These are phyloP conservation scores for Bos taurus DNA, from an alignment of 2,113 vertebrate genomes.

Conservation along the genomic window DNA sequence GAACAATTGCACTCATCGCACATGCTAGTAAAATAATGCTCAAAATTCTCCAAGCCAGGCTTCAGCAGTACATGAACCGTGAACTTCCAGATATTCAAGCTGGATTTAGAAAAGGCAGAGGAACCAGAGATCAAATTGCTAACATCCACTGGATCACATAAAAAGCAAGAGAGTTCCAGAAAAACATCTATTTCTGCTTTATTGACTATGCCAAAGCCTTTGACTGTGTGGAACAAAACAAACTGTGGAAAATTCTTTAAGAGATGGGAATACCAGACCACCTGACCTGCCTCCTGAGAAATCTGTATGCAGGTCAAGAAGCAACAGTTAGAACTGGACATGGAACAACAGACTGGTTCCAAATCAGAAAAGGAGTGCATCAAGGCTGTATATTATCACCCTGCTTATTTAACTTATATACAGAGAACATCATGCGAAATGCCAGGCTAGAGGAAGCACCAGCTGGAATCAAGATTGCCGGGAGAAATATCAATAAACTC, in stretches of 20 bases:
- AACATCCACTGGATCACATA: rapidly evolving
- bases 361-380: neutral
- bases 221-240: neutral
- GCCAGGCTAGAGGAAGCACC: neutral
- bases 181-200: neutral
- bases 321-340: neutral
- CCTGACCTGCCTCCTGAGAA: neutral
- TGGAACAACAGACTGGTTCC: neutral
- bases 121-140: neutral
- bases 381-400: neutral
- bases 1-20: neutral
- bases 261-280: neutral
- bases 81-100: neutral
- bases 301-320: neutral
- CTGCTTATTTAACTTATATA: neutral
- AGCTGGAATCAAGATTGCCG: neutral
- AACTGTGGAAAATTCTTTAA: neutral
- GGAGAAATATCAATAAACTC: neutral
- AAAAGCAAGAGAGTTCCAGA: neutral
- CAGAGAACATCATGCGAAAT: rapidly evolving
- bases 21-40: neutral
- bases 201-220: neutral
- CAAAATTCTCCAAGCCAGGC: neutral
- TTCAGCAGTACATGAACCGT: rapidly evolving
- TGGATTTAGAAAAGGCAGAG: neutral